Conservation (phyloP, 2,888 invertebrate genomes). For the Ochropacha duplaris region DNA sequence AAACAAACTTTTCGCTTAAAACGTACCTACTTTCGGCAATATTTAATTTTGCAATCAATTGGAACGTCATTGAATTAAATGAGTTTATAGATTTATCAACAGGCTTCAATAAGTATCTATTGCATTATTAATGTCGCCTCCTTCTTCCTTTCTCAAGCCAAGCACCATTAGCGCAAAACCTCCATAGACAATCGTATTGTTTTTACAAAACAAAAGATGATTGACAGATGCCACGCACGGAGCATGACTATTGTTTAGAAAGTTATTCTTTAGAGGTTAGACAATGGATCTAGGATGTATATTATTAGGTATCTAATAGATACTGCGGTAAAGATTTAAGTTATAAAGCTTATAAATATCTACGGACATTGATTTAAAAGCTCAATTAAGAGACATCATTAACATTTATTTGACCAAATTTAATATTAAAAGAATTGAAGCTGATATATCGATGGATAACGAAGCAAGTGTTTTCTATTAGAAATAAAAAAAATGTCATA, state of each 20-base stretch:
- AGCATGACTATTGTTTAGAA: conserved; percentile 28
- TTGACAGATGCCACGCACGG: conserved; percentile 24
- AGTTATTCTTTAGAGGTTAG: conserved; percentile 29
- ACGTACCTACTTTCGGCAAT: no score
- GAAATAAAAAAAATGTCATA: no score
- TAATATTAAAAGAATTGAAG: no score
- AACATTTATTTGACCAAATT: no score
- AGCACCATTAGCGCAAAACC: neutral
- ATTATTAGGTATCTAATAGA: conserved; percentile 12
- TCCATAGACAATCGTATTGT: conserved; percentile 24
- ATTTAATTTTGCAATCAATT: no score
- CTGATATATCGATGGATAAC: no score
- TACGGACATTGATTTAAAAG: neutral
- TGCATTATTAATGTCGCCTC: neutral
- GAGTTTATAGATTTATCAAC: neutral
- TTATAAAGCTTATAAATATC: neutral
- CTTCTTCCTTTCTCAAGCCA: conserved; percentile 2
- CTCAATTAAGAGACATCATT: neutral
- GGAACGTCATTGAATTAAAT: neutral
- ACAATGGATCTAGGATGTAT: conserved; percentile 22
- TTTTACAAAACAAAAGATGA: conserved; percentile 29
- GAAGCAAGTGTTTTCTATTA: no score
- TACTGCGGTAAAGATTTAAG: neutral
- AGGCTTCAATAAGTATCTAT: neutral
- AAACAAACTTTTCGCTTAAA: no score